Evolutionary conservation across 1,140 invertebrate genomes (phyloP).

Genomic region (Pseudomyrmex pallidus): DNA sequence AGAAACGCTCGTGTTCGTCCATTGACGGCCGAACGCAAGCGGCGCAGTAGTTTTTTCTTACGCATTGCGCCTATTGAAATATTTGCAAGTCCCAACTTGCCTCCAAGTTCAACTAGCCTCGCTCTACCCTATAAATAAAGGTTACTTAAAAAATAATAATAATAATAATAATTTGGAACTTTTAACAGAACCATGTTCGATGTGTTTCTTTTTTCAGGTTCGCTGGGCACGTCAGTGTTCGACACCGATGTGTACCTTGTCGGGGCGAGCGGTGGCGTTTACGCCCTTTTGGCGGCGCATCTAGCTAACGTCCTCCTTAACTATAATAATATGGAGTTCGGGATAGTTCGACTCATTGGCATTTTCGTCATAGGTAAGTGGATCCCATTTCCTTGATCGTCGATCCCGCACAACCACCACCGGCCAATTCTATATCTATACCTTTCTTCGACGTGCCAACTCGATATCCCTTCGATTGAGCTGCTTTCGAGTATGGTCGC

Average conservation of each 20-base stretch:
- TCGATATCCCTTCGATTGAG: slow-evolving; percentile 20
- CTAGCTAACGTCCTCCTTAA: slow-evolving; percentile 97
- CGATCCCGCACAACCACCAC: not conserved
- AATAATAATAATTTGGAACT: not conserved
- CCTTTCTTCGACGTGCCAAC: not conserved
- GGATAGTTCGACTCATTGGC: slow-evolving; percentile 94
- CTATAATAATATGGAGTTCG: slow-evolving; percentile 98
- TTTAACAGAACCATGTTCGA: slow-evolving; percentile 29
- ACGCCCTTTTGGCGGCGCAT: slow-evolving; percentile 97
- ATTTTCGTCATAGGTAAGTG: slow-evolving; percentile 95
- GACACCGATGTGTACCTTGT: slow-evolving; percentile 97
- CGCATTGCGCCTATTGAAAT: no score
- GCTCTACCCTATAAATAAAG: no score
- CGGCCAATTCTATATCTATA: slow-evolving; percentile 1
- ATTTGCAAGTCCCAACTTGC: no score
- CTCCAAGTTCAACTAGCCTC: no score
- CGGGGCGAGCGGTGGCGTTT: slow-evolving; percentile 97
- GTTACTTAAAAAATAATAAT: no score
- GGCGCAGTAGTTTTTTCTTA: no score
- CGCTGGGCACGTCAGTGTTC: slow-evolving; percentile 96
- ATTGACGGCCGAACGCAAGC: no score
- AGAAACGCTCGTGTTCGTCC: no score
- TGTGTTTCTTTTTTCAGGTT: slow-evolving; percentile 85
- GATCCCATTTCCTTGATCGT: slow-evolving; percentile 39
- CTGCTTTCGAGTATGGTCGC: slow-evolving; percentile 20